Evolutionary conservation across 2,797 vertebrate species (phyloP).

Genomic region (Urosaurus nigricauda): DNA sequence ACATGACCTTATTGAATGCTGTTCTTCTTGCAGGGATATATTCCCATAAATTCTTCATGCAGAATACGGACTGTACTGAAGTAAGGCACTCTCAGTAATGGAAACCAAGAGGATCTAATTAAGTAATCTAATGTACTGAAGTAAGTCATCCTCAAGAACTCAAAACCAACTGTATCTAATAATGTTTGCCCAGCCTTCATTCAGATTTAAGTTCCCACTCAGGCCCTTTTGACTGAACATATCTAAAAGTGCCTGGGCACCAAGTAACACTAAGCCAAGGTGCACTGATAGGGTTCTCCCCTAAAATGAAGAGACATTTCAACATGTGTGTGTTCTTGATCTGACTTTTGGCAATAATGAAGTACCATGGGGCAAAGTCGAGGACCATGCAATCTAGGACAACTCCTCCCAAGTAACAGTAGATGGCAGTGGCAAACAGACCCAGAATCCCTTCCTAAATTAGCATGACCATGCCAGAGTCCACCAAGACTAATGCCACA

Average conservation of each 20-base stretch:
- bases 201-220: background rate
- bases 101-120: background rate
- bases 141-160: background rate
- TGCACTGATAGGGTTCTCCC: background rate
- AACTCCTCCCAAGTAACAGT: background rate
- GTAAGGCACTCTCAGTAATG: background rate
- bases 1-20: constrained; percentile 16
- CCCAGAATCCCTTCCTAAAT: background rate
- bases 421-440: background rate
- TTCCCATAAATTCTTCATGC: background rate
- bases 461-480: background rate
- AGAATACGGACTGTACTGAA: background rate
- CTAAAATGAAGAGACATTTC: background rate
- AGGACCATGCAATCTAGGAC: background rate
- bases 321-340: background rate
- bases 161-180: background rate
- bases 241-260: background rate
- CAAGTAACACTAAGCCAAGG: background rate
- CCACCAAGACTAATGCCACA: background rate
- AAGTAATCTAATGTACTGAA: background rate
- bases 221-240: background rate
- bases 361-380: background rate
- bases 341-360: background rate
- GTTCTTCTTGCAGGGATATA: background rate
- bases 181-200: background rate